phyloP scores from a whole-genome alignment of 2,888 invertebrate species.

The Marronus borbonicus region DNA sequence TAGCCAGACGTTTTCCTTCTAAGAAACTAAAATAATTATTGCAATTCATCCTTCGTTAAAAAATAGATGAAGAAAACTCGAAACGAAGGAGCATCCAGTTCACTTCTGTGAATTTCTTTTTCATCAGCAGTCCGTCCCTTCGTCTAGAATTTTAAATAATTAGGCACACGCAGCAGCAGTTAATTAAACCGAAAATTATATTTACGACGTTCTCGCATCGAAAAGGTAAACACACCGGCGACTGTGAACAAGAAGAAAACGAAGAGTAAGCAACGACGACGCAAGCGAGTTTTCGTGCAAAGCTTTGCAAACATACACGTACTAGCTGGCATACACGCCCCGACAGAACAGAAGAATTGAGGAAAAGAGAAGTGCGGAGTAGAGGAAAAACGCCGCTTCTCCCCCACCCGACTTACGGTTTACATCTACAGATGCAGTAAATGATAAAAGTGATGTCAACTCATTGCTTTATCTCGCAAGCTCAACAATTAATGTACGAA shows the following conservation, averaged over 20 bases:
- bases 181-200: slow-evolving; percentile 31
- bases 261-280: slow-evolving; percentile 6
- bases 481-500: too few relatives aligned
- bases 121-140: slow-evolving; percentile 1
- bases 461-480: too few relatives aligned
- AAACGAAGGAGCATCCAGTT: background rate
- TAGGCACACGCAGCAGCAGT: slow-evolving; percentile 19
- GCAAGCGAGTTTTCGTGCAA: slow-evolving; percentile 11
- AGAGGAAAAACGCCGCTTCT: background rate
- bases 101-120: slow-evolving; percentile 11
- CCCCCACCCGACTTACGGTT: background rate
- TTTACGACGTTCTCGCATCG: slow-evolving; percentile 23
- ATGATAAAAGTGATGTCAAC: background rate
- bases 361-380: background rate
- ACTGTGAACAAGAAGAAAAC: slow-evolving; percentile 27
- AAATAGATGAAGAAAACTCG: background rate
- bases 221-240: slow-evolving; percentile 17
- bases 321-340: background rate
- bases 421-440: background rate
- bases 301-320: slow-evolving; percentile 23
- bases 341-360: background rate
- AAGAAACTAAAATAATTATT: slow-evolving; percentile 5
- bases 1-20: too few relatives aligned
- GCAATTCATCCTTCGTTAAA: background rate
- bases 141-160: slow-evolving; percentile 27